Conservation (phyloP, 2,797 vertebrate species). For the Dromococcyx pavoninus region DNA sequence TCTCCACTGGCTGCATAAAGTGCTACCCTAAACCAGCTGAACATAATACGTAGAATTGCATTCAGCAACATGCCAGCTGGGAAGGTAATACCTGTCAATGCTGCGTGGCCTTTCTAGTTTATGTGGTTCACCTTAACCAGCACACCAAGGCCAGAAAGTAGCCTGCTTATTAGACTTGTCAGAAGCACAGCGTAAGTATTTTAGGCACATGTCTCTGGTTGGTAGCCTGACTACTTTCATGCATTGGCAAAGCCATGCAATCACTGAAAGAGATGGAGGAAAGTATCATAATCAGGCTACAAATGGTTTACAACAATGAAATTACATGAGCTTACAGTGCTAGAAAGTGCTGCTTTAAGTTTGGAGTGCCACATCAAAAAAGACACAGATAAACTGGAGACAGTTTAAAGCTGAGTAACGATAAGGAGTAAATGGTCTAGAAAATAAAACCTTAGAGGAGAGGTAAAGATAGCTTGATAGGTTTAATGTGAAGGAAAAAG, state of each 20-base stretch:
- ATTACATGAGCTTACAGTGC: not conserved
- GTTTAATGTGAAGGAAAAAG: not conserved
- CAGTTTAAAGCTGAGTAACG: not conserved
- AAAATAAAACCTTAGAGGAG: not conserved
- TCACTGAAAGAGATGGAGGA: not conserved
- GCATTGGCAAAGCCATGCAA: not conserved
- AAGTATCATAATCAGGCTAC: not conserved
- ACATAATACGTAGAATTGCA: rapidly evolving
- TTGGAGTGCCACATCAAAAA: not conserved
- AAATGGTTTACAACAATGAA: not conserved
- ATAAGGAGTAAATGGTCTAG: not conserved
- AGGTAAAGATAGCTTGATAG: not conserved
- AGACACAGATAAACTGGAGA: not conserved
- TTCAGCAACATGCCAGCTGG: not conserved
- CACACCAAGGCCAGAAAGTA: not conserved
- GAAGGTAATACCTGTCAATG: not conserved
- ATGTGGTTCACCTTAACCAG: not conserved
- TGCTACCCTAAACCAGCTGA: not conserved
- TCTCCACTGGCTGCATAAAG: not conserved
- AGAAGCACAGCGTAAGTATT: not conserved
- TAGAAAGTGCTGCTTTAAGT: not conserved
- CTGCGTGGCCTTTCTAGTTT: not conserved
- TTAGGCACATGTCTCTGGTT: not conserved
- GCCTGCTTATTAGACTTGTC: not conserved
- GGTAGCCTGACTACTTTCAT: not conserved